Conservation (phyloP, 2,797 vertebrate species). For the Sebastes diaconus region DNA sequence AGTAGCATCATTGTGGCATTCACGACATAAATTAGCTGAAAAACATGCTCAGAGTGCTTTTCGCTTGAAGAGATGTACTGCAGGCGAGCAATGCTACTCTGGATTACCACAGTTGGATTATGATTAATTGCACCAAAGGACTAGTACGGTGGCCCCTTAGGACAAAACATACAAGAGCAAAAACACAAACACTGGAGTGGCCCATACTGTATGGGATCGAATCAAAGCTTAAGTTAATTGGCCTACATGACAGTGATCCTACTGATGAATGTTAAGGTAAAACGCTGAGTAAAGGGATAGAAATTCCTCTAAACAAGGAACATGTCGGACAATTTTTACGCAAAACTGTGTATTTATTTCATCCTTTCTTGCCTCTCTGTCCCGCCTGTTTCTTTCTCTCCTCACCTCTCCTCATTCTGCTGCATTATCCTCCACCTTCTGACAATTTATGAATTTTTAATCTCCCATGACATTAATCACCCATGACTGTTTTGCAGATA, state of each 20-base stretch:
- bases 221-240: background rate
- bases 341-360: background rate
- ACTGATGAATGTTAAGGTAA: background rate
- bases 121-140: background rate
- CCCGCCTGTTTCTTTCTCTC: background rate
- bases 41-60: background rate
- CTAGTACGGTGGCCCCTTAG: background rate
- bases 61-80: background rate
- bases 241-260: background rate
- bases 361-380: background rate
- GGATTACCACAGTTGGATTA: background rate
- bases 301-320: background rate
- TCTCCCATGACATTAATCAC: background rate
- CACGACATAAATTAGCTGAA: background rate
- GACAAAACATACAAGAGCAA: background rate
- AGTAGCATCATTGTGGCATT: background rate
- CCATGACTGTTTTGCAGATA: constrained; percentile 29
- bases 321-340: background rate
- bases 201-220: background rate
- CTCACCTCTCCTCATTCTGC: constrained; percentile 37
- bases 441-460: constrained; percentile 65
- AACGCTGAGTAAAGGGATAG: background rate
- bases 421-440: constrained; percentile 39
- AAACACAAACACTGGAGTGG: background rate
- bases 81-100: background rate